Evolutionary conservation across 2,113 vertebrate genomes (phyloP).

Genomic region (Himantopus leucocephalus): DNA sequence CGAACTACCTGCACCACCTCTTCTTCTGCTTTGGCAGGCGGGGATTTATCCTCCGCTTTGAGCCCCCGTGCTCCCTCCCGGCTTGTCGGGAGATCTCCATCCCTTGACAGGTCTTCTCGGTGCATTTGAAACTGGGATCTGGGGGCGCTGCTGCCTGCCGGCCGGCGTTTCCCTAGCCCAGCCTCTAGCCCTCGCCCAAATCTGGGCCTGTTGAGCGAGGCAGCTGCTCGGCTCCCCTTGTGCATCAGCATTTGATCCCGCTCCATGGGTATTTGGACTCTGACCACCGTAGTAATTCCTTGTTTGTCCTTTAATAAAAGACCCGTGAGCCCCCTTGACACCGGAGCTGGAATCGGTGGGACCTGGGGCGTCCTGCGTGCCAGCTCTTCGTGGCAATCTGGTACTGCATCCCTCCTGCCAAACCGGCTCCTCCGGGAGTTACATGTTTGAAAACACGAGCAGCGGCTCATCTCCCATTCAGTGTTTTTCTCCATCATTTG

Average conservation of each 20-base stretch:
- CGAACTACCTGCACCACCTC: not conserved
- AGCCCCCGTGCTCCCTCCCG: not conserved
- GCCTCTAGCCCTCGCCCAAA: not conserved
- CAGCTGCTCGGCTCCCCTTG: not conserved
- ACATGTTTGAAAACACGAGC: slow-evolving; percentile 66
- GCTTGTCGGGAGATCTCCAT: not conserved
- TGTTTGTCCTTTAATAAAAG: slow-evolving; percentile 70
- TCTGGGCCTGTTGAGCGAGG: not conserved
- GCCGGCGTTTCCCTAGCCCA: not conserved
- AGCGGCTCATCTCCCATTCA: slow-evolving; percentile 73
- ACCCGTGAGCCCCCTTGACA: slow-evolving; percentile 42
- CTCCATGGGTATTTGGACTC: slow-evolving; percentile 38
- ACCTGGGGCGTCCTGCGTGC: slow-evolving; percentile 41
- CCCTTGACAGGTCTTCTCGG: not conserved
- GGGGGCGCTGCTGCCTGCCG: not conserved
- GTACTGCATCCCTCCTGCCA: slow-evolving; percentile 67
- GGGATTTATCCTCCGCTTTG: not conserved
- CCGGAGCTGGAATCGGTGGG: slow-evolving; percentile 55
- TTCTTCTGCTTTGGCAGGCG: not conserved
- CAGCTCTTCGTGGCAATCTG: slow-evolving; percentile 66
- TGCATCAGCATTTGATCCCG: slow-evolving; percentile 10
- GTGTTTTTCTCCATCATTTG: slow-evolving; percentile 83
- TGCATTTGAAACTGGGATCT: not conserved
- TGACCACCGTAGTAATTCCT: slow-evolving; percentile 54
- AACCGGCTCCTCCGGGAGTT: slow-evolving; percentile 55